Conservation (phyloP, 2,113 vertebrate species). For the Sander lucioperca region DNA sequence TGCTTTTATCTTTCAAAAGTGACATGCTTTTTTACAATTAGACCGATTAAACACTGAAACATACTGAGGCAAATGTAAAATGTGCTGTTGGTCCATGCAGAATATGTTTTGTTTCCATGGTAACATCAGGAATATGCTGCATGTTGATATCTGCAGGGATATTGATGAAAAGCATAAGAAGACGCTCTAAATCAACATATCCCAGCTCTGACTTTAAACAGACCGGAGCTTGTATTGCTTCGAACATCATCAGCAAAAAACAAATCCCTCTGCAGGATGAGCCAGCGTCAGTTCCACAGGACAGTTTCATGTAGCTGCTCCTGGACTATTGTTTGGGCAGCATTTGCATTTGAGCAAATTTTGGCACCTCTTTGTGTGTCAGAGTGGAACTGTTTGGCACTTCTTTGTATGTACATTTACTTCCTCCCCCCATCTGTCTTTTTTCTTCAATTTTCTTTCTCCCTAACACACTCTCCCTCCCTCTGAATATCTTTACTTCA, state of each 20-base stretch:
- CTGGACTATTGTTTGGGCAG: slow-evolving; percentile 4
- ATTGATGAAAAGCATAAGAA: slow-evolving; percentile 5
- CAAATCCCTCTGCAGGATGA: not conserved
- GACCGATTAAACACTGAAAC: slow-evolving; percentile 28
- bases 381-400: slow-evolving; percentile 24
- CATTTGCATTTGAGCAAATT: slow-evolving; percentile 17
- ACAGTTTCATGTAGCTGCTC: not conserved
- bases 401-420: not conserved
- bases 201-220: slow-evolving; percentile 18
- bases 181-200: slow-evolving; percentile 26
- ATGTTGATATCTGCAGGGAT: slow-evolving; percentile 21
- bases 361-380: slow-evolving; percentile 22
- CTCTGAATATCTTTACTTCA: not conserved
- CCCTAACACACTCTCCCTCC: not conserved
- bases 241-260: not conserved
- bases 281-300: not conserved
- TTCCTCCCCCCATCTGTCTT: slow-evolving; percentile 1
- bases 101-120: slow-evolving; percentile 58
- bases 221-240: not conserved
- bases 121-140: slow-evolving; percentile 31
- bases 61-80: slow-evolving; percentile 9
- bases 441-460: not conserved
- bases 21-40: slow-evolving; percentile 33
- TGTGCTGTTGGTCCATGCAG: not conserved
- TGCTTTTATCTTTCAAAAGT: slow-evolving; percentile 9